Conservation (phyloP, 2,797 vertebrate species). For the Leuciscus waleckii region DNA sequence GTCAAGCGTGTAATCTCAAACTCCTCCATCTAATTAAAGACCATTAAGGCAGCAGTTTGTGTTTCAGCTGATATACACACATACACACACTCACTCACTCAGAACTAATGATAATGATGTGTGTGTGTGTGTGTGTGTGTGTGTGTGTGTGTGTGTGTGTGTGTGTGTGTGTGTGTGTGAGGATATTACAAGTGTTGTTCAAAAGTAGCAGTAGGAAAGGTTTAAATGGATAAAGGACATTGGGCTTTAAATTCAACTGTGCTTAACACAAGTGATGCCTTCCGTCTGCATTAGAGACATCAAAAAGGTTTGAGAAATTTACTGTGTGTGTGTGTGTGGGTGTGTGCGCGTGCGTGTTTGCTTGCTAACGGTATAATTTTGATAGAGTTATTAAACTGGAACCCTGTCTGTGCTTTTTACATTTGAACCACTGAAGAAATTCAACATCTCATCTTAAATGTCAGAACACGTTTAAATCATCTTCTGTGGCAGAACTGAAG, state of each 20-base stretch:
- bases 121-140: not conserved
- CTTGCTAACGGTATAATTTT: not conserved
- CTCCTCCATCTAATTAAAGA: constrained; percentile 54
- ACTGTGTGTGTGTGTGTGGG: not conserved
- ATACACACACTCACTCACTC: constrained; percentile 44
- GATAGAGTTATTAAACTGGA: constrained; percentile 27
- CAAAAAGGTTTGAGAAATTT: not conserved
- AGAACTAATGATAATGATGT: constrained; percentile 43
- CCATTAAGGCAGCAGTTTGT: constrained; percentile 53
- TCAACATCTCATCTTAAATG: constrained; percentile 45
- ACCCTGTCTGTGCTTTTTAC: constrained; percentile 27
- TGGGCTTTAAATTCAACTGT: constrained; percentile 33
- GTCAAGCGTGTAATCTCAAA: constrained; percentile 48
- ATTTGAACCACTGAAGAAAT: constrained; percentile 26
- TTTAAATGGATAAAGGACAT: constrained; percentile 19
- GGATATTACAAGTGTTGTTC: constrained; percentile 17
- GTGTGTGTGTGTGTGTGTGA: not conserved
- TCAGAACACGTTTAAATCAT: constrained; percentile 42
- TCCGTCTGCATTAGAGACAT: not conserved
- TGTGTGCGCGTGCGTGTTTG: not conserved
- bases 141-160: not conserved
- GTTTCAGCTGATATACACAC: constrained; percentile 44
- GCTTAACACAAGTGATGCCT: constrained; percentile 6
- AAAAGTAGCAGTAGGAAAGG: not conserved
- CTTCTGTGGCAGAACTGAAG: not conserved